Evolutionary conservation across 1,140 invertebrate species (phyloP).

Genomic region (Bombus cullumanus): DNA sequence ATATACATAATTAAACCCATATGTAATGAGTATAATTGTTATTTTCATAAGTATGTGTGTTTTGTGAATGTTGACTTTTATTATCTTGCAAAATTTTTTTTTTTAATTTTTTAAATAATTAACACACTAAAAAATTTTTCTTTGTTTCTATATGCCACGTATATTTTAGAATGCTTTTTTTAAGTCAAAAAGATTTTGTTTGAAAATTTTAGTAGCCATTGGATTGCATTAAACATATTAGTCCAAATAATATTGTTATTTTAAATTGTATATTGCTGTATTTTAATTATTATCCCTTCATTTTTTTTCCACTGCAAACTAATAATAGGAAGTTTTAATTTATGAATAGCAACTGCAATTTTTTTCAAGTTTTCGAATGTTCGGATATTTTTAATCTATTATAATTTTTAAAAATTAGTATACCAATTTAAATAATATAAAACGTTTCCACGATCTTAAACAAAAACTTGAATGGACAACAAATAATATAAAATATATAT

Average conservation of each 20-base stretch:
- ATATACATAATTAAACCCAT: slow-evolving; percentile 65
- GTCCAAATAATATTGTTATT: slow-evolving; percentile 19
- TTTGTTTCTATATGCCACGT: neutral
- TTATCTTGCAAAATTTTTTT: slow-evolving; percentile 16
- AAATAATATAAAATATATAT: neutral
- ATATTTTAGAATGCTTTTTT: neutral
- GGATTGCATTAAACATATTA: neutral
- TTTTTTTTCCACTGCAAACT: neutral
- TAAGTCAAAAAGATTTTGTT: neutral
- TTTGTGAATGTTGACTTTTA: slow-evolving; percentile 20
- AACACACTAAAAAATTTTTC: neutral
- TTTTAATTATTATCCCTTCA: neutral
- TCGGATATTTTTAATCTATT: neutral
- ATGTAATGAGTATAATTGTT: slow-evolving; percentile 61
- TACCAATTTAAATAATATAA: slow-evolving; percentile 5
- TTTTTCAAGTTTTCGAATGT: neutral
- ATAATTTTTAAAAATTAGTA: neutral
- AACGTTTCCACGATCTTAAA: neutral
- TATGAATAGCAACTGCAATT: neutral
- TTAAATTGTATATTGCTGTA: neutral
- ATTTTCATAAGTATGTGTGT: slow-evolving; percentile 52
- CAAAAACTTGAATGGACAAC: neutral
- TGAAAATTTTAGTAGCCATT: slow-evolving; percentile 1
- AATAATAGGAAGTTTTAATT: neutral
- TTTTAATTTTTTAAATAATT: slow-evolving; percentile 4